Conservation (phyloP, 2,797 vertebrate genomes). For the Catostomus latipinnis region DNA sequence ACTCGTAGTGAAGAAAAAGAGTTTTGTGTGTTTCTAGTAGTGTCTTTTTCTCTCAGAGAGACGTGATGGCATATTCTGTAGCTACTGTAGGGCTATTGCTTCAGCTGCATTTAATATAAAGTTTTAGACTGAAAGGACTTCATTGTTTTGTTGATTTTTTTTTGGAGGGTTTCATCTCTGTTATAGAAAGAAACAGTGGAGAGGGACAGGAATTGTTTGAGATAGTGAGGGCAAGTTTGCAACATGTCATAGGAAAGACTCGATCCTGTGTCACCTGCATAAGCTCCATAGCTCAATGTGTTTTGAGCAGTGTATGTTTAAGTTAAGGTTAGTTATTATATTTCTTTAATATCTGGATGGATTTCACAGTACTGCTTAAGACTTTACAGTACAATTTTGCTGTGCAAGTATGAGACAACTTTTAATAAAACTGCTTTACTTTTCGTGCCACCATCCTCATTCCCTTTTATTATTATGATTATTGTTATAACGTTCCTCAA, state of each 20-base stretch:
- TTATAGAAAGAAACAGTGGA: neutral
- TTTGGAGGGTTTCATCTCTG: neutral
- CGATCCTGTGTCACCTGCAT: neutral
- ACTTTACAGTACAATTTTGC: no score
- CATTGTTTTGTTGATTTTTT: constrained; percentile 2
- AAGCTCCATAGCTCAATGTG: neutral
- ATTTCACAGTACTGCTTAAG: no score
- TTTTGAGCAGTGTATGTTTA: neutral
- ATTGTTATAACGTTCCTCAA: no score
- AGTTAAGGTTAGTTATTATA: neutral
- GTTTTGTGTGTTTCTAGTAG: neutral
- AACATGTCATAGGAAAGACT: neutral
- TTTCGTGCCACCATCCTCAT: no score
- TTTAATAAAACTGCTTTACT: no score
- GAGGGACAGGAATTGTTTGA: neutral
- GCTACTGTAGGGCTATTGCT: constrained; percentile 20
- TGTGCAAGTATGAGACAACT: no score
- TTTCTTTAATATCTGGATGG: no score
- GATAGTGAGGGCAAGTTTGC: neutral
- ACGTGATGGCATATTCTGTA: constrained; percentile 44
- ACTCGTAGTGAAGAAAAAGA: neutral
- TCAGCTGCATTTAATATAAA: constrained; percentile 16
- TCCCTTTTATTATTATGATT: no score
- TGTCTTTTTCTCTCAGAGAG: neutral
- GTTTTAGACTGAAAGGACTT: constrained; percentile 31